A percentile compares a stretch with the other conserved stretches of the same genome.
Conservation (phyloP, 1,140 invertebrate species). For the Drosophila ficusphila region DNA sequence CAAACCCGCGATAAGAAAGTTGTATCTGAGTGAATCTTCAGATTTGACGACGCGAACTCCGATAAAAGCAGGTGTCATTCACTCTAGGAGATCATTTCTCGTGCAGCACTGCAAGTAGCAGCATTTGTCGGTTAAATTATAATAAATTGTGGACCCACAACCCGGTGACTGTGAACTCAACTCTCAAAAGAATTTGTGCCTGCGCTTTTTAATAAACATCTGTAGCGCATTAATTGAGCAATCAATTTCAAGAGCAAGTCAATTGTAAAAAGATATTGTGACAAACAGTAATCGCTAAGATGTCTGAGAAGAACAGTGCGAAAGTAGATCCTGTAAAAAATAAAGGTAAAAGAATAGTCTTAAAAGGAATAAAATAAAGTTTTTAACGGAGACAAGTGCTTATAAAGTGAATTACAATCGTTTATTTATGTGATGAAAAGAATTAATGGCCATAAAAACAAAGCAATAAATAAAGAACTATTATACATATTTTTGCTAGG, state of each 20-base stretch:
- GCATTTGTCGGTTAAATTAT: slow-evolving; percentile 18
- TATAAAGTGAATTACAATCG: not conserved
- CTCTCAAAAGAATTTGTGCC: slow-evolving; percentile 11
- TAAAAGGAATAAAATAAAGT: not conserved
- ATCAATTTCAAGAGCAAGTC: slow-evolving; percentile 33
- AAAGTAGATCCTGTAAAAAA: slow-evolving; percentile 32
- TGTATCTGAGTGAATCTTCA: slow-evolving; percentile 32
- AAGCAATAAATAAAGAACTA: no score
- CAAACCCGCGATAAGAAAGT: slow-evolving; percentile 36
- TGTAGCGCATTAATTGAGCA: slow-evolving; percentile 36
- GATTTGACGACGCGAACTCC: slow-evolving; percentile 14
- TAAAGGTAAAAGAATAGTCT: slow-evolving; percentile 42
- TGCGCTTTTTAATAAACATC: slow-evolving; percentile 25
- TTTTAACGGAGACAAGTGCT: not conserved
- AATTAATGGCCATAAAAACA: no score
- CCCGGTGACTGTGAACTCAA: slow-evolving; percentile 13
- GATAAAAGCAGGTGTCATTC: slow-evolving; percentile 34
- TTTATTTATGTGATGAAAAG: not conserved
- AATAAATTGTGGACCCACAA: slow-evolving; percentile 1
- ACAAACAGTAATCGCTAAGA: not conserved
- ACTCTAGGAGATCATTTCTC: slow-evolving; percentile 27
- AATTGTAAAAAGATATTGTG: slow-evolving; percentile 19
- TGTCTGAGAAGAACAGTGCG: slow-evolving; percentile 39
- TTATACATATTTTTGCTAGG: no score
- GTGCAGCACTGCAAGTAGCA: slow-evolving; percentile 17